phyloP scores from a whole-genome alignment of 1,140 invertebrate species.

The Halotydeus destructor region DNA sequence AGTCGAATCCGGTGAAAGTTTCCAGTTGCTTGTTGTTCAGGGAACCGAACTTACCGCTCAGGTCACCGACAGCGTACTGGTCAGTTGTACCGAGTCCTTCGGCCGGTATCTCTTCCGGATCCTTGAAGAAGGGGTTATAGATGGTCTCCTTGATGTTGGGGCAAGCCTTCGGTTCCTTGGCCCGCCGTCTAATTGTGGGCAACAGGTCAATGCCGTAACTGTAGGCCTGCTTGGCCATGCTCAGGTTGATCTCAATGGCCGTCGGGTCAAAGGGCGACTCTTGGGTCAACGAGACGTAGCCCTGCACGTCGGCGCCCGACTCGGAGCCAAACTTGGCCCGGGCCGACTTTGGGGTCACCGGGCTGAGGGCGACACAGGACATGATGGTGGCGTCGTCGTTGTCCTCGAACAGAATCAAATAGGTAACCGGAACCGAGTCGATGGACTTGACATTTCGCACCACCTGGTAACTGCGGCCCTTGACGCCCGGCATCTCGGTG shows the following conservation, averaged over 20 bases:
- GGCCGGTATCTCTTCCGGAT: conserved; percentile 19
- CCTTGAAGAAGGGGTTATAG: conserved; percentile 30
- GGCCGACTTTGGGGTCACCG: conserved; percentile 20
- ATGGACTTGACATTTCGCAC: conserved; percentile 6
- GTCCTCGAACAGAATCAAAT: conserved; percentile 63
- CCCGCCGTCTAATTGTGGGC: conserved; percentile 25
- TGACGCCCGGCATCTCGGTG: conserved; percentile 11
- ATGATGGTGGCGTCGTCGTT: conserved; percentile 51
- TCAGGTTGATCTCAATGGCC: conserved; percentile 49
- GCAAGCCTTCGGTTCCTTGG: conserved; percentile 24
- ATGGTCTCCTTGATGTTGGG: conserved; percentile 24
- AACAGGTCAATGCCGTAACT: conserved; percentile 32
- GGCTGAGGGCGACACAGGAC: conserved; percentile 53
- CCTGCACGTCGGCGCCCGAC: conserved; percentile 57
- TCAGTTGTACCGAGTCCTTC: conserved; percentile 41
- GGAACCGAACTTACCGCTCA: conserved; percentile 56
- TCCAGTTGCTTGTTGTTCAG: conserved; percentile 2
- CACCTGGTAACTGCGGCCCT: conserved; percentile 13
- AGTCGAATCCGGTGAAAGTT: conserved; percentile 12
- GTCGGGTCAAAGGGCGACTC: conserved; percentile 63
- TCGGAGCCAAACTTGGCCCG: conserved; percentile 49
- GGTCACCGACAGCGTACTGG: conserved; percentile 63
- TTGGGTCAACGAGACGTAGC: conserved; percentile 54
- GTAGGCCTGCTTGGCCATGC: conserved; percentile 30
- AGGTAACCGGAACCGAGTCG: conserved; percentile 40